Evolutionary conservation across 2,888 invertebrate genomes (phyloP).

Genomic region (Bellardia bayeri): DNA sequence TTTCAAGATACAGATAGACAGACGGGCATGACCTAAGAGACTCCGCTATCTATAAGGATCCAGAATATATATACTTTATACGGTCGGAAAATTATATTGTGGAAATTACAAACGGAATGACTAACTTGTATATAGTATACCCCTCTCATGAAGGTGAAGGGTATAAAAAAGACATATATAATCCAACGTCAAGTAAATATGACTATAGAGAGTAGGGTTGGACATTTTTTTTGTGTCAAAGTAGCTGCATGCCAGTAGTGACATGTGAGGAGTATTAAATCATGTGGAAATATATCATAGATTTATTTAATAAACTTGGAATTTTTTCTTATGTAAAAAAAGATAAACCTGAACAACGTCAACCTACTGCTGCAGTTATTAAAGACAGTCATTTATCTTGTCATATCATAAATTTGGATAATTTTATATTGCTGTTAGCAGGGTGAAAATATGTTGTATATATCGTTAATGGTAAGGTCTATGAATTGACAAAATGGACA

Average conservation of each 20-base stretch:
- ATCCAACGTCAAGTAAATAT: constrained; percentile 33
- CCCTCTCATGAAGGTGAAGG: too few species aligned
- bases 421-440: not conserved
- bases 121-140: too few species aligned
- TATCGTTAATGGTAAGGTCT: too few species aligned
- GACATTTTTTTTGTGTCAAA: not conserved
- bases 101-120: too few species aligned
- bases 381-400: constrained; percentile 2
- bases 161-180: not conserved
- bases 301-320: constrained; percentile 48
- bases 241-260: constrained; percentile 2
- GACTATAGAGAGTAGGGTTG: not conserved
- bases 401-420: not conserved
- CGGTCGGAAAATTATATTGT: too few species aligned
- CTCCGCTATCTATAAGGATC: too few species aligned
- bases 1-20: too few species aligned
- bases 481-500: too few species aligned
- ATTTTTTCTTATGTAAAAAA: not conserved
- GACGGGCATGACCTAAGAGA: too few species aligned
- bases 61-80: too few species aligned
- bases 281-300: constrained; percentile 38
- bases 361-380: not conserved
- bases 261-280: constrained; percentile 29
- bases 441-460: too few species aligned
- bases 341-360: not conserved